Percentiles rank a stretch among this genome's conserved stretches.
Evolutionary conservation across 1,140 invertebrate genomes (phyloP).

Genomic region (Thalassaphorura encarpata): DNA sequence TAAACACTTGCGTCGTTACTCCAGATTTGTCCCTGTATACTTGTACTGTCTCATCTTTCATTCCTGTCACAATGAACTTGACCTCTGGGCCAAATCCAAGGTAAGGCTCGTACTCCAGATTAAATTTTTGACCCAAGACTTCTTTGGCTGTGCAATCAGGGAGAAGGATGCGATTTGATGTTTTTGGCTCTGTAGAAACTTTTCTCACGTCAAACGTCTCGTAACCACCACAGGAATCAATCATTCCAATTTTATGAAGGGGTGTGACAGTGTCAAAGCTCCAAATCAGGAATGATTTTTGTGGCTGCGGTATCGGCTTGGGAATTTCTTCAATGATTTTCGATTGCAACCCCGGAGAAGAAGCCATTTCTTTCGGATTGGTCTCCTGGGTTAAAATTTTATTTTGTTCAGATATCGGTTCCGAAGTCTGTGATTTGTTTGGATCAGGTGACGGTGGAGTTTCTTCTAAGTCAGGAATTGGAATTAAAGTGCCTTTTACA

Average conservation of each 20-base stretch:
- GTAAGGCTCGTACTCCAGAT: conserved; percentile 22
- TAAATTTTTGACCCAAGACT: conserved; percentile 19
- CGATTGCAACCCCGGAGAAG: too few relatives aligned
- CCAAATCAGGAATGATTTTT: too few relatives aligned
- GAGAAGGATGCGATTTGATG: background rate
- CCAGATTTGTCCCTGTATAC: conserved; percentile 15
- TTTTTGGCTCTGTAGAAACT: background rate
- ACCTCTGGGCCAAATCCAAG: background rate
- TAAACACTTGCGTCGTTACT: conserved; percentile 11
- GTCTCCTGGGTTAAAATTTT: too few relatives aligned
- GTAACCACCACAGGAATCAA: conserved; percentile 26
- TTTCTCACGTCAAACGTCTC: conserved; percentile 19
- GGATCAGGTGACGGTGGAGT: background rate
- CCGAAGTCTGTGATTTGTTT: too few relatives aligned
- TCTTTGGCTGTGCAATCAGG: conserved; percentile 7
- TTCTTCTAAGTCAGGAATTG: background rate
- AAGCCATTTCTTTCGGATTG: too few relatives aligned
- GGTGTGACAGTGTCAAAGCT: conserved; percentile 19
- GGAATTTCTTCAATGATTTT: too few relatives aligned
- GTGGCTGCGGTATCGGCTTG: too few relatives aligned
- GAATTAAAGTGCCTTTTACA: too few relatives aligned
- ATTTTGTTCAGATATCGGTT: too few relatives aligned
- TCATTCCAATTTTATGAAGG: conserved; percentile 12
- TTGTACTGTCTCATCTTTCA: conserved; percentile 17
- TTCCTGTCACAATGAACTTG: conserved; percentile 25